These are phyloP conservation scores for Nasonia longicornis DNA, from an alignment of 1,140 invertebrate species.

Conservation along the genomic window DNA sequence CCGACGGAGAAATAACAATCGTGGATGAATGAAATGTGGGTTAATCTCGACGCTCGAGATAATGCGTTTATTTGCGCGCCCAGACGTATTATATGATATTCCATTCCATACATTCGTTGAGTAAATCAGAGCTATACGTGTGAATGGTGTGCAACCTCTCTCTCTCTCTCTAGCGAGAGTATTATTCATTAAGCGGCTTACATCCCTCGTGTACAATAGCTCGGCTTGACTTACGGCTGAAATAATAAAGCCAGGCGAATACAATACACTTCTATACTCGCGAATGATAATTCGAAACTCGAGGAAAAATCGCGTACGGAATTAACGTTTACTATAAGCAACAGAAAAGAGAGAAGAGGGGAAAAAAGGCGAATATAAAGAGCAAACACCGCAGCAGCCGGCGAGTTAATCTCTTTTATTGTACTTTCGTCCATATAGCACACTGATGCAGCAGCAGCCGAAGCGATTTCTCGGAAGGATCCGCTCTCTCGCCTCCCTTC, in stretches of 20 bases:
- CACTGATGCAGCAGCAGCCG: not conserved
- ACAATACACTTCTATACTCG: too few relatives aligned
- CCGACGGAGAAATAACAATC: not conserved
- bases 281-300: not conserved
- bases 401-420: conserved; percentile 34
- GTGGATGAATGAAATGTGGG: not conserved
- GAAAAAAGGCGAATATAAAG: not conserved
- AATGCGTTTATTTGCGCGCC: not conserved
- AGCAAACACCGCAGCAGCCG: not conserved
- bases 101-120: too few relatives aligned
- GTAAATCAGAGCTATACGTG: not conserved
- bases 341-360: not conserved
- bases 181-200: too few relatives aligned
- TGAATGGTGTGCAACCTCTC: too few relatives aligned
- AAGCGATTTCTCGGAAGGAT: conserved; percentile 40
- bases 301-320: not conserved
- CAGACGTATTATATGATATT: not conserved
- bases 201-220: too few relatives aligned
- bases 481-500: not conserved
- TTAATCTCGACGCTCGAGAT: not conserved
- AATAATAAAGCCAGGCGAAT: too few relatives aligned
- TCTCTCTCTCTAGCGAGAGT: too few relatives aligned
- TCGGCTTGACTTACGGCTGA: too few relatives aligned
- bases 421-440: conserved; percentile 25
- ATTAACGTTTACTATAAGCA: not conserved